Conservation (phyloP, 2,888 invertebrate species). For the Dione juno region DNA sequence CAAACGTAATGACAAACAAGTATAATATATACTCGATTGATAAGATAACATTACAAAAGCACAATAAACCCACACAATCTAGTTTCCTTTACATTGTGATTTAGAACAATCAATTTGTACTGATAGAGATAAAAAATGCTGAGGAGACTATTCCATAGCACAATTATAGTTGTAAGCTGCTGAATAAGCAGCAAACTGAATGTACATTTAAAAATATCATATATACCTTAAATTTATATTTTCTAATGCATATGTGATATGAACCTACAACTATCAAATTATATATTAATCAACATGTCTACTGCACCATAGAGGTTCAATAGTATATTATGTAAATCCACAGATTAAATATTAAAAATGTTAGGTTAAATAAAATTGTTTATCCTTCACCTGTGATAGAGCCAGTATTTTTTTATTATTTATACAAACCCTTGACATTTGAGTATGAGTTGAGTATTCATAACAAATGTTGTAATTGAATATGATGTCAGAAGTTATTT, state of each 20-base stretch:
- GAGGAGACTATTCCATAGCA: not conserved
- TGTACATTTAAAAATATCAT: no score
- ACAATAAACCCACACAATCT: slow-evolving; percentile 24
- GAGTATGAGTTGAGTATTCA: slow-evolving; percentile 12
- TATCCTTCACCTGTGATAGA: slow-evolving; percentile 9
- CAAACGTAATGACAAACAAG: not conserved
- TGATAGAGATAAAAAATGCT: not conserved
- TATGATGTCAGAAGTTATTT: slow-evolving; percentile 7
- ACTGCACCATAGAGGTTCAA: not conserved
- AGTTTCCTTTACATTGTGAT: slow-evolving; percentile 4
- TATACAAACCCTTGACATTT: slow-evolving; percentile 29
- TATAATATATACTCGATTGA: slow-evolving; percentile 16
- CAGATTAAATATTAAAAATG: not conserved
- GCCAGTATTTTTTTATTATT: not conserved
- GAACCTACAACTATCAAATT: not conserved
- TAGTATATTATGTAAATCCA: not conserved
- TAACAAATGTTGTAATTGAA: not conserved
- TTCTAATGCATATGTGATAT: not conserved
- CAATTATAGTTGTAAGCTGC: not conserved
- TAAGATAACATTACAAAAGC: slow-evolving; percentile 28
- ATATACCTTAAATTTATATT: not conserved
- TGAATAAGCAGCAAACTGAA: no score
- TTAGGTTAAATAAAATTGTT: not conserved
- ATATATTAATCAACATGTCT: not conserved
- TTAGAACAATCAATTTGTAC: slow-evolving; percentile 16